Base-by-base conservation (phyloP, 2,888 invertebrate genomes). In the Mythimna loreyi region DNA sequence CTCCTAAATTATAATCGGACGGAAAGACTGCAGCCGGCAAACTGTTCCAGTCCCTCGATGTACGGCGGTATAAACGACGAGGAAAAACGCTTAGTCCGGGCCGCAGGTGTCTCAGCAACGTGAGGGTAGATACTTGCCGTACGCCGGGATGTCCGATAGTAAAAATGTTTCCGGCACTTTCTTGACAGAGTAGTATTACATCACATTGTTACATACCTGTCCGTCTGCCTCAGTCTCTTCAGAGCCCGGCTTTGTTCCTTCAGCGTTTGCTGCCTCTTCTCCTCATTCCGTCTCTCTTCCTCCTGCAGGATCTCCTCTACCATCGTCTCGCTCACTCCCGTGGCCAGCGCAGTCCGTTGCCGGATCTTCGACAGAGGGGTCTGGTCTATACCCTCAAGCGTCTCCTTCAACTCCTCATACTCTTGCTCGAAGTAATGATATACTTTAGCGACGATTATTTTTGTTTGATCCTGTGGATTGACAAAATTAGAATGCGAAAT, bases 361-460 rank as follows among this genome's bases (percentile, higher is more conserved):
- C 5, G 19, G 60, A 71, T 33, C 33, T 23, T 71, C 8, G 71
- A 45, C 19, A 69, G 43, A 23, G 71, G 71, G n/a, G 33, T 60
- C 52, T 71, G 16, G 25, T 69, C 60, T 19, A 71, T 3, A 11
- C 16, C 21, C 21, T 4, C 25, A 11, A 52, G 62, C 0, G 19
- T 19, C 19, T 21, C 33, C 62, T 72, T 70, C 8, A 70, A n/a
- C 4, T 70, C 62, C 25, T 72, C 72, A n/a, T 62, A 70, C 23
- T 70, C 70, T 70, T 62, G 62, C 21, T 72, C 62, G 6, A 70
- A 72, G 55, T 70, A 72, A 47, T 72, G 70, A 47, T 55, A 70
- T 1, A 70, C 55, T 19, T 62, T 72, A 1, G 72, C 47, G 7
- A 70, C 3, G 30, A 72, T 21, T 7, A 33, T 2, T 49, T 72